phyloP scores from a whole-genome alignment of 1,140 invertebrate genomes.

The Danaus plexippus region DNA sequence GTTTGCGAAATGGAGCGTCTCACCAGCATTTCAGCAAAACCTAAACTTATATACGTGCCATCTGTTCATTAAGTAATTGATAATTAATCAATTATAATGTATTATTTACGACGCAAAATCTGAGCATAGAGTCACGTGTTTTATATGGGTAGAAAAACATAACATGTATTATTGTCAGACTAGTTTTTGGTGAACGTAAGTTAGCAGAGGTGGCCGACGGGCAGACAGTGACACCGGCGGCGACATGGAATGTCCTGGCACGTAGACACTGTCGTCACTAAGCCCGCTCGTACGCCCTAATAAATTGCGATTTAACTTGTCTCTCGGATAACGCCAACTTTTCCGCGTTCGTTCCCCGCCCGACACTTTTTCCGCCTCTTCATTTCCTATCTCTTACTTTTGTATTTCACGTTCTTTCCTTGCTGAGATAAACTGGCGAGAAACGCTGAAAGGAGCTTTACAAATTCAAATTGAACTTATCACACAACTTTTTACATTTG shows the following conservation, averaged over 20 bases:
- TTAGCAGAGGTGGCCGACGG: no score
- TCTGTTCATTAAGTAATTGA: no score
- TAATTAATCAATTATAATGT: no score
- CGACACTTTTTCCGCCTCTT: slow-evolving; percentile 71
- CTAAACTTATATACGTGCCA: slow-evolving; percentile 1
- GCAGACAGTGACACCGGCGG: slow-evolving; percentile 3
- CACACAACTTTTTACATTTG: slow-evolving; percentile 73
- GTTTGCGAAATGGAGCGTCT: slow-evolving; percentile 19
- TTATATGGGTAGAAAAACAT: no score
- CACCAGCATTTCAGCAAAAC: background rate
- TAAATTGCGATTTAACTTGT: slow-evolving; percentile 72
- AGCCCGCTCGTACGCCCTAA: slow-evolving; percentile 63
- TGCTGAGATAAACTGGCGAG: slow-evolving; percentile 70
- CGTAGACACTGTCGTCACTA: slow-evolving; percentile 32
- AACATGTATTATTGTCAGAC: no score
- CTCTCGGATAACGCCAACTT: slow-evolving; percentile 70
- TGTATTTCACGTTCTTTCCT: slow-evolving; percentile 68
- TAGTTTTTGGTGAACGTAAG: no score
- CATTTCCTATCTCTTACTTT: slow-evolving; percentile 72
- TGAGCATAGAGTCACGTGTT: no score
- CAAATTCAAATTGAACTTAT: slow-evolving; percentile 73
- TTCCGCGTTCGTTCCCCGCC: slow-evolving; percentile 66
- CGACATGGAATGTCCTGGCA: slow-evolving; percentile 27
- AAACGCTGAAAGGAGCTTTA: slow-evolving; percentile 71
- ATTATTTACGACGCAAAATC: no score